Conservation (phyloP, 2,888 invertebrate species). For the Drosophila diplacantha region DNA sequence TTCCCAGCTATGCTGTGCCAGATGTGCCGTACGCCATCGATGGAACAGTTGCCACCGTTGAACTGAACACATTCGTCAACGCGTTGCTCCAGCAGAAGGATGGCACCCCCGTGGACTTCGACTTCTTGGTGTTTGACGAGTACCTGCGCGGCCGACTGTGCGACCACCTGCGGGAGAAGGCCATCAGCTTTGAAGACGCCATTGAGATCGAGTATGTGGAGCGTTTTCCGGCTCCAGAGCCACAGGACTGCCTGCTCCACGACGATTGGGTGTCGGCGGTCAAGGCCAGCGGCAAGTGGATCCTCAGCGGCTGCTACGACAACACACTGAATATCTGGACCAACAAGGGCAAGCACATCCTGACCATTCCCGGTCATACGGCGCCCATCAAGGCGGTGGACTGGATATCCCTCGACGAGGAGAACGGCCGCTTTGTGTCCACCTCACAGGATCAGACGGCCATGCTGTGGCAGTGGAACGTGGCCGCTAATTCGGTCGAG, state of each 20-base stretch:
- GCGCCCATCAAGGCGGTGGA: slow-evolving; percentile 92
- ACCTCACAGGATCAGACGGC: slow-evolving; percentile 95
- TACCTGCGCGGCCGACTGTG: slow-evolving; percentile 82
- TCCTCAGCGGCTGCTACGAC: slow-evolving; percentile 95
- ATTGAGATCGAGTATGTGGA: slow-evolving; percentile 95
- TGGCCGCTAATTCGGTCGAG: slow-evolving; percentile 85
- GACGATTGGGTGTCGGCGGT: slow-evolving; percentile 99
- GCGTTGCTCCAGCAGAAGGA: slow-evolving; percentile 80
- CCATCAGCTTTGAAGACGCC: slow-evolving; percentile 88
- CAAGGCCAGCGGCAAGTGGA: slow-evolving; percentile 85
- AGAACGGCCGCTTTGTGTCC: slow-evolving; percentile 85
- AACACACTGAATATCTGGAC: slow-evolving; percentile 95
- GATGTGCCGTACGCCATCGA: slow-evolving; percentile 91
- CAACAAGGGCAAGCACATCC: slow-evolving; percentile 87
- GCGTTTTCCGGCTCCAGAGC: slow-evolving; percentile 92
- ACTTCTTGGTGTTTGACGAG: slow-evolving; percentile 92
- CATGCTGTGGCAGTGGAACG: slow-evolving; percentile 93
- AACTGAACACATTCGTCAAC: slow-evolving; percentile 89
- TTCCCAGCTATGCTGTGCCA: slow-evolving; percentile 88
- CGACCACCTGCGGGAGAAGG: slow-evolving; percentile 87
- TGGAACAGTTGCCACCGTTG: slow-evolving; percentile 82
- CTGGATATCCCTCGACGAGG: slow-evolving; percentile 86
- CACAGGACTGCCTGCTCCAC: slow-evolving; percentile 93
- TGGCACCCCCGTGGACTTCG: slow-evolving; percentile 82
- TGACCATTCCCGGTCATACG: slow-evolving; percentile 91